A percentile compares a stretch with the other conserved stretches of the same genome.
Evolutionary conservation across 64 coral and sea anemone species (phyloP).

Genomic region (Dendronephthya gigantea): DNA sequence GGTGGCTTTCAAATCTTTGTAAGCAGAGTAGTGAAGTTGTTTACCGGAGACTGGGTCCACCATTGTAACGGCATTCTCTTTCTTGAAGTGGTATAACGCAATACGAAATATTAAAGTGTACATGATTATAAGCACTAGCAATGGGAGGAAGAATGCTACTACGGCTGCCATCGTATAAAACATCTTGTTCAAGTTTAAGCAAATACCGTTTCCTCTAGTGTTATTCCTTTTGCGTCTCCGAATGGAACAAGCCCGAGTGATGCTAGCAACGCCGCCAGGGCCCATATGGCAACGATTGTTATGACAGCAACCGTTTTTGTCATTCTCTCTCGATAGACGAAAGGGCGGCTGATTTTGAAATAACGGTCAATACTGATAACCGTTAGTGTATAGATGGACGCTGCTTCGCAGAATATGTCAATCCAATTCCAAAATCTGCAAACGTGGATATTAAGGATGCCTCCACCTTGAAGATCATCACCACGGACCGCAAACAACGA

Average conservation of each 20-base stretch:
- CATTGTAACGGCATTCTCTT: neutral
- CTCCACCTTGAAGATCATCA: neutral
- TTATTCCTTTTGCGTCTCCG: neutral
- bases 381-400: neutral
- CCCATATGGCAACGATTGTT: neutral
- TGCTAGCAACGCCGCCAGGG: neutral
- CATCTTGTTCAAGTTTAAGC: neutral
- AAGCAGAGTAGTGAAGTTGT: neutral
- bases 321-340: neutral
- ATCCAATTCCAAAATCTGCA: slow-evolving; percentile 20
- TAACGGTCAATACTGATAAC: slow-evolving; percentile 10
- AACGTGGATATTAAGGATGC: neutral
- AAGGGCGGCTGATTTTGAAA: neutral
- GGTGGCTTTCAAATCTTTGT: slow-evolving; percentile 9
- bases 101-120: slow-evolving; percentile 15
- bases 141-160: neutral
- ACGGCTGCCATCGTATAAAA: slow-evolving; percentile 3
- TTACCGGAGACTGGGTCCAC: slow-evolving; percentile 3
- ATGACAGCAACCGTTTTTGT: neutral
- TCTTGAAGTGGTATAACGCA: slow-evolving; percentile 6
- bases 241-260: neutral
- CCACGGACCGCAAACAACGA: neutral
- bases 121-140: neutral
- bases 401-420: slow-evolving; percentile 7
- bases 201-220: neutral